phyloP scores from a whole-genome alignment of 2,888 invertebrate species.

The Cheilosia urbana region DNA sequence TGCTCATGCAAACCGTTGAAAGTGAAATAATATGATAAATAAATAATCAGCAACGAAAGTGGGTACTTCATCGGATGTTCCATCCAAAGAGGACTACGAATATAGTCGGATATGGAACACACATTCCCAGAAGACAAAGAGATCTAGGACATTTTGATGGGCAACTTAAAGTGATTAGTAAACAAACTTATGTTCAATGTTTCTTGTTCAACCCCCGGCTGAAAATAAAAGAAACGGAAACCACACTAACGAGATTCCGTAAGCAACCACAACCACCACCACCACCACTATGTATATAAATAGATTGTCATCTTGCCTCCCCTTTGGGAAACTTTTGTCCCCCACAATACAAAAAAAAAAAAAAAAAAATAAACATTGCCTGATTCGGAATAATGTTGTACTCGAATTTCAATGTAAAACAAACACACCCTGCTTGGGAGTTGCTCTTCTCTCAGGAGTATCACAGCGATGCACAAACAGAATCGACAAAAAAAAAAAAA shows the following conservation, averaged over 20 bases:
- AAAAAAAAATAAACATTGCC: slow-evolving; percentile 29
- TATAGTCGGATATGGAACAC: slow-evolving; percentile 32
- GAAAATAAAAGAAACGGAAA: slow-evolving; percentile 17
- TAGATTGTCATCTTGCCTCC: slow-evolving; percentile 1
- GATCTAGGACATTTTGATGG: slow-evolving; percentile 49
- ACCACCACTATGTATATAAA: slow-evolving; percentile 1
- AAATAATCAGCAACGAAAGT: slow-evolving; percentile 69
- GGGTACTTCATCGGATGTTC: slow-evolving; percentile 23
- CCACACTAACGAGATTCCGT: slow-evolving; percentile 52
- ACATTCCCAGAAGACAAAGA: neutral
- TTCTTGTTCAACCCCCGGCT: slow-evolving; percentile 5
- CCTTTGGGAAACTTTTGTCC: slow-evolving; percentile 20
- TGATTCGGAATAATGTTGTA: slow-evolving; percentile 49
- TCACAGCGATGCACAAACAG: slow-evolving; percentile 29
- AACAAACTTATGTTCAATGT: slow-evolving; percentile 41
- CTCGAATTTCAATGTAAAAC: slow-evolving; percentile 53
- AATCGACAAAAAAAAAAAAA: slow-evolving; percentile 6
- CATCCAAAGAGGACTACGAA: slow-evolving; percentile 4
- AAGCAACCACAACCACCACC: slow-evolving; percentile 9
- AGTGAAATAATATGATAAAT: slow-evolving; percentile 70
- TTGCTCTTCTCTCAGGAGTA: slow-evolving; percentile 54
- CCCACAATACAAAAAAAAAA: neutral
- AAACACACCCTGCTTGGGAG: slow-evolving; percentile 57
- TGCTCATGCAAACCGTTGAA: slow-evolving; percentile 48
- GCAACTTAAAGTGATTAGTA: slow-evolving; percentile 61